Evolutionary conservation across 1,140 invertebrate genomes (phyloP), one percentile per base, ranked within the genome.

Genomic region (Ladona fulva): DNA sequence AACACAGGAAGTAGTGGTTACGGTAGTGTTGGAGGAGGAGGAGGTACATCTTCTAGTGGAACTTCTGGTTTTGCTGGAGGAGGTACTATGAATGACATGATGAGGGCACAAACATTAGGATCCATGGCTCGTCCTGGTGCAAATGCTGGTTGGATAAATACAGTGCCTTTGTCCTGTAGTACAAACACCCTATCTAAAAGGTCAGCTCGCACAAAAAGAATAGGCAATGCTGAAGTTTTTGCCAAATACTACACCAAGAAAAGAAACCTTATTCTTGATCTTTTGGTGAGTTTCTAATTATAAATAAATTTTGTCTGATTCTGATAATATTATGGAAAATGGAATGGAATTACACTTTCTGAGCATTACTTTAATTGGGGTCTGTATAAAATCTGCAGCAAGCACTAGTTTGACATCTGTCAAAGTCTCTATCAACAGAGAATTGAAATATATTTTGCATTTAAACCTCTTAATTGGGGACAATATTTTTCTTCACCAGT

Each of bases 201-300:
- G 16, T 84, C 85, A 10, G 83, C 82, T 24, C 80, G 82, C 1
- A 93, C 92, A 16, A 80, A 77, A 29, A 75, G 75, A 76, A 87
- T 87, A 81, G 81, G 80, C 86, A 88, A 89, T 80, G 89, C 91
- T 52, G 94, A 95, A 80, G 90, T 91, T 7, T 94, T 95, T 83
- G 92, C 96, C 37, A 97, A 97, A 83, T 96, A 98, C 83, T 99
- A 98, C 83, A 92, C 97, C 73, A 94, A 94, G 83, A 99, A 98
- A 83, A 87, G 97, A 77, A 98, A 97, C 85, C 88, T 99, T 5
- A 97, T 99, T 80, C 85, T 99, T 16, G 94, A 97, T 82, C 86
- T 99, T 42, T 85, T 98, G 85, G 90, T 90, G 81, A 37, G 29
- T 37, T 37, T 37, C 29, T 37, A 8, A 37, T 37, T 37, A 37